Evolutionary conservation across 64 coral and sea anemone species (phyloP).

Genomic region (Montipora cactus): DNA sequence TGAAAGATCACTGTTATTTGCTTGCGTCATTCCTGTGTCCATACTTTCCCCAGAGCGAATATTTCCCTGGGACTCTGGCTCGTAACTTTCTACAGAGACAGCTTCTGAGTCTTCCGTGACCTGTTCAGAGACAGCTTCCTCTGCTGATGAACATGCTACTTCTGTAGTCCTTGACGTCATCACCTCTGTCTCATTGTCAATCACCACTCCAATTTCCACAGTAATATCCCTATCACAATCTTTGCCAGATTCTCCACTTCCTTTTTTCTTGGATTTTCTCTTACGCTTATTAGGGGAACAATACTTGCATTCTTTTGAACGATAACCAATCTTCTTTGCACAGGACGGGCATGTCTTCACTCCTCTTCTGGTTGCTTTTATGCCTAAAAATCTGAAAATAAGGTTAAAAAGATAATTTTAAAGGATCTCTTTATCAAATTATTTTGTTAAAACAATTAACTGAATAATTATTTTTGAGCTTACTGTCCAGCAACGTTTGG

Average conservation of each 20-base stretch:
- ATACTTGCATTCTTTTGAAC: conserved; percentile 91
- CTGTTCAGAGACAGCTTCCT: not conserved
- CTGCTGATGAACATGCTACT: not conserved
- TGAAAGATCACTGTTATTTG: not conserved
- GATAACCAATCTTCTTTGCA: conserved; percentile 93
- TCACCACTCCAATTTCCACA: conserved; percentile 35
- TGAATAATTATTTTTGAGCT: not conserved
- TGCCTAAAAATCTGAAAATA: conserved; percentile 78
- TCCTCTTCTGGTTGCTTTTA: conserved; percentile 94
- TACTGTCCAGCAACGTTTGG: conserved; percentile 3
- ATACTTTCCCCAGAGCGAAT: not conserved
- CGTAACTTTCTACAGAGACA: not conserved
- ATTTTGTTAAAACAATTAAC: no score
- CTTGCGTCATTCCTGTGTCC: not conserved
- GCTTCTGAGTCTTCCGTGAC: not conserved
- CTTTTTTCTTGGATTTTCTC: conserved; percentile 14
- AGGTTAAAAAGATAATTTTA: no score
- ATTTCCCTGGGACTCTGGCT: not conserved
- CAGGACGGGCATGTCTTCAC: conserved; percentile 92
- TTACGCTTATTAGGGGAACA: conserved; percentile 76
- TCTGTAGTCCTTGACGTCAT: conserved; percentile 45
- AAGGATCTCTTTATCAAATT: no score
- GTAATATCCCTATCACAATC: conserved; percentile 40
- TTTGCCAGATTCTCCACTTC: conserved; percentile 56
- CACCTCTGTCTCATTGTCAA: conserved; percentile 69